Evolutionary conservation across 2,113 vertebrate species (phyloP).

Genomic region (Elachura formosa): DNA sequence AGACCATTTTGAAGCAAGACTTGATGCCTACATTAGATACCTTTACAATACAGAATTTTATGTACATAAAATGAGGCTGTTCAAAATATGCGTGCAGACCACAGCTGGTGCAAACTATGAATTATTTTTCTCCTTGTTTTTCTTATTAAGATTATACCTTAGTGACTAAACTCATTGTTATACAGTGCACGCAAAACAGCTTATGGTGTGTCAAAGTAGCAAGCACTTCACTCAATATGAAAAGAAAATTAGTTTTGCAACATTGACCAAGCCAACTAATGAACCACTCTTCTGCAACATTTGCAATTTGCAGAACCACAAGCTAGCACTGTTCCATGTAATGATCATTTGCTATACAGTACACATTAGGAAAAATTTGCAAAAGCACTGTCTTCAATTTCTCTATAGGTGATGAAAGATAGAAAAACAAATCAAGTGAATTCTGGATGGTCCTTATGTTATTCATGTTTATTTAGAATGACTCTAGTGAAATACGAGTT

Average conservation of each 20-base stretch:
- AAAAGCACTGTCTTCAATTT: background rate
- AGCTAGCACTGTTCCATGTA: background rate
- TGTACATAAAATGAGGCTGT: background rate
- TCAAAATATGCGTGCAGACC: background rate
- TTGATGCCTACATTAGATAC: background rate
- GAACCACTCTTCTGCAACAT: background rate
- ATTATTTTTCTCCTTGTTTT: slow-evolving; percentile 23
- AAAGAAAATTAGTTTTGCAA: slow-evolving; percentile 43
- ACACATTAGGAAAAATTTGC: background rate
- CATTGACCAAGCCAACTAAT: slow-evolving; percentile 18
- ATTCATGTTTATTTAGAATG: background rate
- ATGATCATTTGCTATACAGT: background rate
- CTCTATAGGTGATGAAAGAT: background rate
- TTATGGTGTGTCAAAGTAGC: background rate
- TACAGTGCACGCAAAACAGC: background rate
- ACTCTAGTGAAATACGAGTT: background rate
- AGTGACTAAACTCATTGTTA: slow-evolving; percentile 44
- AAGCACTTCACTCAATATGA: background rate
- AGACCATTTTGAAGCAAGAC: background rate
- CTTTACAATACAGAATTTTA: background rate
- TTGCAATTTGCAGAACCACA: slow-evolving; percentile 21
- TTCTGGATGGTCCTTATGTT: background rate
- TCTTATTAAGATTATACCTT: slow-evolving; percentile 52
- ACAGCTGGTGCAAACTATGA: background rate
- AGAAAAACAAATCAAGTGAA: slow-evolving; percentile 31